phyloP scores from a whole-genome alignment of 1,140 invertebrate species.

The Drosophila pachea region DNA sequence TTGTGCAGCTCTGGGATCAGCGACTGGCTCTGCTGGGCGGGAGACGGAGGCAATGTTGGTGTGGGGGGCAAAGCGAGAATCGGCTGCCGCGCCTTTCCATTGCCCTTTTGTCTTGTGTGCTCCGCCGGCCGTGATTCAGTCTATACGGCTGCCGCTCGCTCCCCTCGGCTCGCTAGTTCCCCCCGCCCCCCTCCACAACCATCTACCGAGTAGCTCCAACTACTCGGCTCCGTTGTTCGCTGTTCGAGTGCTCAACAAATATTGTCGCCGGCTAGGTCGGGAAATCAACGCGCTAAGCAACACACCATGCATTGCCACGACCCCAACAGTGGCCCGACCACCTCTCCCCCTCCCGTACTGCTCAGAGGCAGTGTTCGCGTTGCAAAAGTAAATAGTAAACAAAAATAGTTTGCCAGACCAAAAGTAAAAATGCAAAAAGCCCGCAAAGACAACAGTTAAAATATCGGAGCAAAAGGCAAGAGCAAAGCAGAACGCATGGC shows the following conservation, averaged over 20 bases:
- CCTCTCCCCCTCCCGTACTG: neutral
- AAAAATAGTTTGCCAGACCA: slow-evolving; percentile 73
- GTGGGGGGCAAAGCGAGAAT: slow-evolving; percentile 3
- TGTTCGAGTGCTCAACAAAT: slow-evolving; percentile 72
- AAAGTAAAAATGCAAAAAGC: slow-evolving; percentile 72
- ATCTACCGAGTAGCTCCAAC: neutral
- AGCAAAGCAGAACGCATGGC: slow-evolving; percentile 46
- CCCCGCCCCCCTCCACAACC: no score
- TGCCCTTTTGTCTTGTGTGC: slow-evolving; percentile 56
- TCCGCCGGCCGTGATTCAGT: slow-evolving; percentile 1
- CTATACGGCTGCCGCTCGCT: slow-evolving; percentile 10
- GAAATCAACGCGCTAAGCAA: slow-evolving; percentile 69
- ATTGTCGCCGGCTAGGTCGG: slow-evolving; percentile 76
- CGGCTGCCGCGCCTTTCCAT: slow-evolving; percentile 55
- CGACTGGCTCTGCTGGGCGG: neutral
- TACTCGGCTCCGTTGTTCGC: slow-evolving; percentile 47
- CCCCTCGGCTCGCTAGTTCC: slow-evolving; percentile 3
- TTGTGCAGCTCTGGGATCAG: neutral
- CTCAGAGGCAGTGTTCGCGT: slow-evolving; percentile 30
- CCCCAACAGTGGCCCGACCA: neutral
- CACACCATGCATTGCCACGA: slow-evolving; percentile 5
- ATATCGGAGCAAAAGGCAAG: slow-evolving; percentile 10
- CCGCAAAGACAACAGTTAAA: slow-evolving; percentile 22
- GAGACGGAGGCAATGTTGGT: neutral
- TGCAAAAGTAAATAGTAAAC: slow-evolving; percentile 73